Percentiles rank a stretch among this genome's conserved stretches.
phyloP scores from a whole-genome alignment of 2,888 invertebrate genomes.

The Andrena hattorfiana region DNA sequence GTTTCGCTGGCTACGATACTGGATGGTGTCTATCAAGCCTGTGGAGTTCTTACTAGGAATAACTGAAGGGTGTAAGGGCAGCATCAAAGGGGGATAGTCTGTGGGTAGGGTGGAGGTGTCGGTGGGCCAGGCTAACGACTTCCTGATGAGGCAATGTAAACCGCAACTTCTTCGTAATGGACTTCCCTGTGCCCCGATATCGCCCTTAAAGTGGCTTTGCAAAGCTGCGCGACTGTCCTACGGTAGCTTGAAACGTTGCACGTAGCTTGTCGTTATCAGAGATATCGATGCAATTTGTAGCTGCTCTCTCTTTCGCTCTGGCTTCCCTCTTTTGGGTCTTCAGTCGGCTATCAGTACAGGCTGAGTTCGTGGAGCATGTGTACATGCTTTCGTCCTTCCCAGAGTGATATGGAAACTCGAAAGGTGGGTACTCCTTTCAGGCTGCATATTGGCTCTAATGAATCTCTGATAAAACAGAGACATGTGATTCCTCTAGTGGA shows the following conservation, averaged over 20 bases:
- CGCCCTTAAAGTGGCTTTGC: constrained; percentile 70
- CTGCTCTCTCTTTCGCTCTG: constrained; percentile 28
- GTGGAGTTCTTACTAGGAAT: constrained; percentile 31
- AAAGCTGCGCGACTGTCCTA: constrained; percentile 51
- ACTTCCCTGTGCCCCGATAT: constrained; percentile 74
- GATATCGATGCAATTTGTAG: constrained; percentile 69
- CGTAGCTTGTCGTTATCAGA: constrained; percentile 66
- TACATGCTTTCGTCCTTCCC: background rate
- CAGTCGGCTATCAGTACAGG: background rate
- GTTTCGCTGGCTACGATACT: constrained; percentile 42
- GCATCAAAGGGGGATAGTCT: constrained; percentile 41
- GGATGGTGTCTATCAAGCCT: constrained; percentile 48
- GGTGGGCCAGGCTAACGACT: constrained; percentile 82
- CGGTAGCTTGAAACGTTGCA: constrained; percentile 42
- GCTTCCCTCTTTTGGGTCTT: background rate
- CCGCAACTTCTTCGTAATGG: constrained; percentile 80
- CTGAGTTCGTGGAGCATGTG: background rate
- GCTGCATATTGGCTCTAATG: too few species aligned
- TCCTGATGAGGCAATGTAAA: constrained; percentile 83
- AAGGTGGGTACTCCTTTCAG: background rate
- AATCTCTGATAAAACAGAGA: too few species aligned
- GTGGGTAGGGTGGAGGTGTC: constrained; percentile 60
- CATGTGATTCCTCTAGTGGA: too few species aligned
- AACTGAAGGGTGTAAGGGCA: constrained; percentile 58
- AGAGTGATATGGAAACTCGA: background rate